A percentile compares a stretch with the other conserved stretches of the same genome.
phyloP scores from a whole-genome alignment of 2,113 vertebrate genomes.

The Cyanoramphus novaezelandiae region DNA sequence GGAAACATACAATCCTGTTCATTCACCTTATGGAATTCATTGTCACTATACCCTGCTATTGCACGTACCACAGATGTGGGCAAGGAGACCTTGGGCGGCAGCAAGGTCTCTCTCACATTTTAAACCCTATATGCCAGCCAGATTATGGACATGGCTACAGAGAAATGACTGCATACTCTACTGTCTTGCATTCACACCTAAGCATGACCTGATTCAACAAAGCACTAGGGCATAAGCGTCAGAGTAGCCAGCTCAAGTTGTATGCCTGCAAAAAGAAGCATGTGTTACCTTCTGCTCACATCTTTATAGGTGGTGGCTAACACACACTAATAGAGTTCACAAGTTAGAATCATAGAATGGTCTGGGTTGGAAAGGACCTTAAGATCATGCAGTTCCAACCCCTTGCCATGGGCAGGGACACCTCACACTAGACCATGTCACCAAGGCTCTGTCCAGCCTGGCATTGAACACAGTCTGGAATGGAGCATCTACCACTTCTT shows the following conservation, averaged over 20 bases:
- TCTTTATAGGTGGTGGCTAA: neutral
- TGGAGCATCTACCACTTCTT: neutral
- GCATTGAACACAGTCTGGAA: neutral
- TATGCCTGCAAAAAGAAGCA: neutral
- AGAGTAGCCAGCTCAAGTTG: neutral
- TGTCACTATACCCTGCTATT: neutral
- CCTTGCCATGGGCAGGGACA: neutral
- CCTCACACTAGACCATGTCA: neutral
- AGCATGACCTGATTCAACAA: neutral
- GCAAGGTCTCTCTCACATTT: neutral
- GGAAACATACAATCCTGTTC: constrained; percentile 10
- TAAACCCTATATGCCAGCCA: neutral
- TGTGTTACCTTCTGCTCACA: neutral
- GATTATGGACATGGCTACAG: neutral
- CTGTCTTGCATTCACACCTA: neutral
- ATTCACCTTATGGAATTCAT: constrained; percentile 35
- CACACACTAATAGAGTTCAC: fast-evolving
- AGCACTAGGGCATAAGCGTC: neutral
- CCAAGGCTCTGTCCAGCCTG: neutral
- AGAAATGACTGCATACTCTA: fast-evolving
- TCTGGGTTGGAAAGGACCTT: neutral
- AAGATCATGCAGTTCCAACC: neutral
- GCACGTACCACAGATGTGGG: neutral
- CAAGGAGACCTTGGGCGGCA: neutral
- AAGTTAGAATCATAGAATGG: neutral